Evolutionary conservation across 1,140 invertebrate species (phyloP), one percentile per base, ranked within the genome.

Genomic region (Semibalanus balanoides): DNA sequence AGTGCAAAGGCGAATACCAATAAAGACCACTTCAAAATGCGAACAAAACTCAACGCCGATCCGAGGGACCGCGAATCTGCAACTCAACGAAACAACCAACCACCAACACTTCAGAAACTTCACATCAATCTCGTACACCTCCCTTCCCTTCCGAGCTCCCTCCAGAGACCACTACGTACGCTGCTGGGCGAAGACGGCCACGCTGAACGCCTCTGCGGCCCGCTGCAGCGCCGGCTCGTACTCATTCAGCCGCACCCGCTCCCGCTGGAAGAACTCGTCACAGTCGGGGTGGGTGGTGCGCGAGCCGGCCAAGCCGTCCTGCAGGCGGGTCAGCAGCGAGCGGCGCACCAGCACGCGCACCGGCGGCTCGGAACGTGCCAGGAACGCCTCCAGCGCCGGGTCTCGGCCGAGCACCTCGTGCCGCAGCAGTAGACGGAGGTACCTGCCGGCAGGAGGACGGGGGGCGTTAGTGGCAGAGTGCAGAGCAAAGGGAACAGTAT

Each of bases 201-300:
- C 82, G 75, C 80, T 81, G 78, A 84, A 85, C 79, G 82, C 81
- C 73, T 77, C 74, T 31, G 81, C 81, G 64, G 81, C 78, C 78
- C 84, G 81, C 79, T 83, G 82, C 69, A 85, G 80, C 51, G 77
- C 78, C 76, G 79, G 79, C 31, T 79, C 75, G 80, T 84, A 84
- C 74, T 84, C 80, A 40, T 79, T 80, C 30, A 82, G 78, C 82
- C 83, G 85, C 69, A 84, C 84, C 71, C 83, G 77, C 78, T 84
- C 82, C 75, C 82, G 84, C 74, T 85, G 83, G 78, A 86, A 86
- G 78, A 82, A 85, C 76, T 85, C 84, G 78, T 86, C 85, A 76
- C 84, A 83, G 79, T 86, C 85, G 81, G 84, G 76, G 77, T 84
- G 83, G n/a, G 80, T 78, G 64, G 80, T 79, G 80, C 84, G 84